phyloP scores from a whole-genome alignment of 2,113 vertebrate species.

The Leptodactylus fuscus region DNA sequence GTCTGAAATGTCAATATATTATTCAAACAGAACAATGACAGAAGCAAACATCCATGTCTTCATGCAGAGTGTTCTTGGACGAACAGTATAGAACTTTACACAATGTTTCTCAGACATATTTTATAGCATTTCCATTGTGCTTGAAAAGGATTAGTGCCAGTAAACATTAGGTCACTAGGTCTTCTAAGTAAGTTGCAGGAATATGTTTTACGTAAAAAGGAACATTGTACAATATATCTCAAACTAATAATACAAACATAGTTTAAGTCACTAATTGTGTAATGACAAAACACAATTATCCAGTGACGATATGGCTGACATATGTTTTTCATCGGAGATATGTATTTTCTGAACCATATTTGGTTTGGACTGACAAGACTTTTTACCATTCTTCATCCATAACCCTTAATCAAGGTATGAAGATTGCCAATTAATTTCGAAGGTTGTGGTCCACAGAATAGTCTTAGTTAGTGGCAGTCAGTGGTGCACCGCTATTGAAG shows the following conservation, averaged over 20 bases:
- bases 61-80: conserved; percentile 1
- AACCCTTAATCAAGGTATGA: too few species aligned
- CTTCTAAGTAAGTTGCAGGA: background rate
- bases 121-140: conserved; percentile 6
- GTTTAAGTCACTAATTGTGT: too few species aligned
- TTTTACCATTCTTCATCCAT: too few species aligned
- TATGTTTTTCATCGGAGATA: too few species aligned
- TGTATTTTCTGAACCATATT: too few species aligned
- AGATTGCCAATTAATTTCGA: too few species aligned
- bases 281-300: conserved; percentile 7
- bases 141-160: background rate
- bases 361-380: too few species aligned
- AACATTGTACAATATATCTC: background rate
- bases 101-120: conserved; percentile 2
- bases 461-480: too few species aligned
- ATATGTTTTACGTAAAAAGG: background rate
- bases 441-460: too few species aligned
- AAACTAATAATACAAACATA: background rate
- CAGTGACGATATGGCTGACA: too few species aligned
- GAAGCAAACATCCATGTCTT: conserved; percentile 12
- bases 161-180: conserved; percentile 17
- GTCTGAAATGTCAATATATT: conserved; percentile 27
- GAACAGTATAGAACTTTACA: background rate
- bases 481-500: too few species aligned
- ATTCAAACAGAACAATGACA: conserved; percentile 31